Conservation (phyloP, 2,797 vertebrate species). For the Cetoscarus ocellatus region DNA sequence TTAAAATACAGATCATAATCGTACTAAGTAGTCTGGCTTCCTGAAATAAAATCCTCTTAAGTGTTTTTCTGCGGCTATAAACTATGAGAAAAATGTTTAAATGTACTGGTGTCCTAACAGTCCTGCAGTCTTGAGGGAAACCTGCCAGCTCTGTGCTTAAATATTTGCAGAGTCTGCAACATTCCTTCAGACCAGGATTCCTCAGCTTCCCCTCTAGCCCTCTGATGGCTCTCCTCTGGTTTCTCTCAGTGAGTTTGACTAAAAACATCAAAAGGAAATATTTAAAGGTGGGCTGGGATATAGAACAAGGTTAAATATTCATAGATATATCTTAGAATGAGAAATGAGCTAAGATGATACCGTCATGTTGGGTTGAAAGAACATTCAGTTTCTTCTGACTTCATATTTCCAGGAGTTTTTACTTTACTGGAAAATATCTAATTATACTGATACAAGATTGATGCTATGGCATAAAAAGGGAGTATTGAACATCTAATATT, state of each 20-base stretch:
- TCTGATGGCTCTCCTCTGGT: background rate
- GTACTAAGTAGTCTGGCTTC: background rate
- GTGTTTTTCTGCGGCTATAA: background rate
- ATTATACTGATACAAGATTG: too few relatives aligned
- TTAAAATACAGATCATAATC: too few relatives aligned
- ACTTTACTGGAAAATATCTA: too few relatives aligned
- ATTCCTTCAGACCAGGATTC: background rate
- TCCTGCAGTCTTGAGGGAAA: slow-evolving; percentile 7
- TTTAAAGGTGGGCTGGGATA: too few relatives aligned
- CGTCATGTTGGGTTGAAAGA: too few relatives aligned
- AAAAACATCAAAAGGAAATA: background rate
- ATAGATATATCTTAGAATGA: too few relatives aligned
- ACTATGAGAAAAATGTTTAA: background rate
- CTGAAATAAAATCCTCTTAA: background rate
- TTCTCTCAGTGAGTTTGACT: background rate
- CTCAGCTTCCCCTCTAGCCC: background rate
- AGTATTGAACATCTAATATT: too few relatives aligned
- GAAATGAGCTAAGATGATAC: too few relatives aligned
- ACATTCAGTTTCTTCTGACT: too few relatives aligned
- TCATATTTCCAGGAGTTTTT: too few relatives aligned
- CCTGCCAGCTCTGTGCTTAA: background rate
- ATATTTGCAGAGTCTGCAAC: background rate
- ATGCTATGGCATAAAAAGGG: too few relatives aligned
- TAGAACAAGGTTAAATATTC: too few relatives aligned
- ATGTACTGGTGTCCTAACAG: background rate